Evolutionary conservation across 2,797 vertebrate species (phyloP).

Genomic region (Sarcophilus harrisii): DNA sequence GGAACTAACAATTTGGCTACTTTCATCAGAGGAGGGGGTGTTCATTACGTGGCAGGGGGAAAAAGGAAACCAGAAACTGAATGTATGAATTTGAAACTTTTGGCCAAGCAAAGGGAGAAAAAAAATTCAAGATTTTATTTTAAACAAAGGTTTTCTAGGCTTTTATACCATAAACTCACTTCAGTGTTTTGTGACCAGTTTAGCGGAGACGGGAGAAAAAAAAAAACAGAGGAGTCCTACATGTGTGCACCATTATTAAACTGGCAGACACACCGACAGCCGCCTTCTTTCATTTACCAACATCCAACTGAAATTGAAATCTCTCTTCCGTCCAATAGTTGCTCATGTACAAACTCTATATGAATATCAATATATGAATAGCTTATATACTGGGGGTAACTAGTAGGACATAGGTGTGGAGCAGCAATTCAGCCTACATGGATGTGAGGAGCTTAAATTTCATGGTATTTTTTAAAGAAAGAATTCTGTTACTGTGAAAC

Average conservation of each 20-base stretch:
- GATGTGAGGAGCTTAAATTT: conserved; percentile 76
- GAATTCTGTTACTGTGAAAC: conserved; percentile 28
- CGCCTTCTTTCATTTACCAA: conserved; percentile 78
- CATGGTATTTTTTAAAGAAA: conserved; percentile 32
- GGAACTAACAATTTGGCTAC: conserved; percentile 69
- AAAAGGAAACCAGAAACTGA: conserved; percentile 73
- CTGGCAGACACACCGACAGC: conserved; percentile 76
- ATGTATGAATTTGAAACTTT: conserved; percentile 78
- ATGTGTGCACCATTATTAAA: conserved; percentile 73
- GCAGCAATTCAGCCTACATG: conserved; percentile 72
- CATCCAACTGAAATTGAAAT: conserved; percentile 75
- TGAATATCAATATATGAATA: conserved; percentile 49
- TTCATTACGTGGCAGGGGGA: conserved; percentile 78
- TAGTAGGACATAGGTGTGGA: conserved; percentile 69
- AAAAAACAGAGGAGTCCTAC: conserved; percentile 75
- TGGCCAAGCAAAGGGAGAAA: conserved; percentile 64
- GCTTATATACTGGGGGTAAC: conserved; percentile 69
- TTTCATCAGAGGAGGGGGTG: conserved; percentile 75
- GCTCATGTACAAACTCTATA: conserved; percentile 42
- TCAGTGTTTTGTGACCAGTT: conserved; percentile 76
- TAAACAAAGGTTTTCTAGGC: conserved; percentile 62
- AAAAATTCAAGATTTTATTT: conserved; percentile 41
- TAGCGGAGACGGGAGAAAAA: conserved; percentile 72
- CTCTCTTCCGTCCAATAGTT: conserved; percentile 71
- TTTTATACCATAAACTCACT: conserved; percentile 83